Evolutionary conservation across 2,113 vertebrate genomes (phyloP).

Genomic region (Romanogobio albipinnatus): DNA sequence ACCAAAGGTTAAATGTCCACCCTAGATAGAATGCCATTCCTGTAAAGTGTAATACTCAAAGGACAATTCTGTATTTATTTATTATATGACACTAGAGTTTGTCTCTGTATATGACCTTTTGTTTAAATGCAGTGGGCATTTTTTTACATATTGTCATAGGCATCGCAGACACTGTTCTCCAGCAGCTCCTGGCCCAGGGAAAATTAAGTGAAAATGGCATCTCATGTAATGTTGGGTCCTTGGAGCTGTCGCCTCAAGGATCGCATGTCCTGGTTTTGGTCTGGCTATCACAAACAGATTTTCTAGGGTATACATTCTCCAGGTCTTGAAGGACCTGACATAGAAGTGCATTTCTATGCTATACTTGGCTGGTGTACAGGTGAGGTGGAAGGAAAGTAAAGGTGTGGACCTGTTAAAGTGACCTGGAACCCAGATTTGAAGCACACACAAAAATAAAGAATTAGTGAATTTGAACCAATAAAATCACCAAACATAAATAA

Average conservation of each 20-base stretch:
- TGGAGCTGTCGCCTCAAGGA: neutral
- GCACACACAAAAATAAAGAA: neutral
- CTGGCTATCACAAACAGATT: neutral
- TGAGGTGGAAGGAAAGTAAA: neutral
- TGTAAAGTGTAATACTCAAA: neutral
- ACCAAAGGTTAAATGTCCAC: neutral
- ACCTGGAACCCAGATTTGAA: neutral
- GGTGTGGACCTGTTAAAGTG: neutral
- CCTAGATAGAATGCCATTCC: neutral
- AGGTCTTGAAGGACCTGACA: neutral
- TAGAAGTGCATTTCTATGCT: neutral
- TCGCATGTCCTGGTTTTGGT: neutral
- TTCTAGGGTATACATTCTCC: neutral
- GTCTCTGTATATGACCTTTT: neutral
- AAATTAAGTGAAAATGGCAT: neutral
- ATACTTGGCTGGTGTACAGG: too few relatives aligned
- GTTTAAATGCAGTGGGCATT: neutral
- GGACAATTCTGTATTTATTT: neutral
- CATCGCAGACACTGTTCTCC: neutral
- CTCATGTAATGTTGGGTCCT: neutral
- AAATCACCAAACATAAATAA: too few relatives aligned
- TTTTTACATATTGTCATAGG: neutral
- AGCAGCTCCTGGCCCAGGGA: neutral
- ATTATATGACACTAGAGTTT: neutral
- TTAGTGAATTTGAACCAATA: too few relatives aligned